Evolutionary conservation across 2,888 invertebrate genomes (phyloP).

Genomic region (Minunthozetes semirufus): DNA sequence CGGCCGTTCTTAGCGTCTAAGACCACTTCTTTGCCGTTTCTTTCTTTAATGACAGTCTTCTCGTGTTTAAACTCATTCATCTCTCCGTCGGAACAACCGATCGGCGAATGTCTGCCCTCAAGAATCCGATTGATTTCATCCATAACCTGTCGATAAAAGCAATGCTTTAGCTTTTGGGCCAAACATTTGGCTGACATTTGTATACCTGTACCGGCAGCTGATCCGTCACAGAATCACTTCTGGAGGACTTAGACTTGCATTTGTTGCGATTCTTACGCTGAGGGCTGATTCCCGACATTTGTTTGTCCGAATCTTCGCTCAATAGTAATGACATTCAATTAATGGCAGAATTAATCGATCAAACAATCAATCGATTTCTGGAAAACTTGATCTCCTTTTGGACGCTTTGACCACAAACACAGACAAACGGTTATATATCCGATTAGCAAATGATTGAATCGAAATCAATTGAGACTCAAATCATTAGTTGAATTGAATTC

Average conservation of each 20-base stretch:
- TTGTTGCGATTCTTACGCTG: slow-evolving; percentile 21
- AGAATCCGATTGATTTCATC: slow-evolving; percentile 25
- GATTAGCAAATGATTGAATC: not conserved
- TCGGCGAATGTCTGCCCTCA: slow-evolving; percentile 20
- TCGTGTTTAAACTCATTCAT: slow-evolving; percentile 18
- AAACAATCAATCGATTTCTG: slow-evolving; percentile 1
- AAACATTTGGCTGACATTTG: not conserved
- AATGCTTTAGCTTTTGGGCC: not conserved
- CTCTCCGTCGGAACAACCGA: not conserved
- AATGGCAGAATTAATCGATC: not conserved
- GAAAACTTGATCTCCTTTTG: not conserved
- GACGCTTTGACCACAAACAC: not conserved
- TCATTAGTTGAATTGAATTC: not conserved
- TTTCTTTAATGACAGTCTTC: not conserved
- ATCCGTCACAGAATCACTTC: not conserved
- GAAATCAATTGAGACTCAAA: not conserved
- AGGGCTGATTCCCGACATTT: slow-evolving; percentile 24
- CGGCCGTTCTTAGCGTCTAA: not conserved
- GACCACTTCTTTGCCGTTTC: slow-evolving; percentile 3
- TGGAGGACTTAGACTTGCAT: not conserved
- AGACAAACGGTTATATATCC: not conserved
- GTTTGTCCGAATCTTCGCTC: not conserved
- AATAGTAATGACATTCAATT: slow-evolving; percentile 28
- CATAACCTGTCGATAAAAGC: not conserved
- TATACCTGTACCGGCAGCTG: slow-evolving; percentile 15